These are phyloP conservation scores for human DNA, from an alignment of 2,113 vertebrate species.

Conservation along the genomic window GRCh38 chr11:15537501-15538000, in stretches of 20 bases:
- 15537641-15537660: background rate
- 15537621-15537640: background rate
- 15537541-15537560: conserved; percentile 43
- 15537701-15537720: background rate
- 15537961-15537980: background rate
- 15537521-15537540: conserved; percentile 39
- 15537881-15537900: background rate
- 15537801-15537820: background rate
- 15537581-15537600: conserved; percentile 15
- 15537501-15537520: conserved; percentile 1
- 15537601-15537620: background rate
- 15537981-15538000: background rate
- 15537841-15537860: background rate
- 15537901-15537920: background rate
- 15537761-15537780: background rate
- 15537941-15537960: background rate
- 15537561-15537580: conserved; percentile 16
- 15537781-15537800: background rate
- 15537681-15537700: background rate
- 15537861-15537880: background rate
- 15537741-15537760: background rate
- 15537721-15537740: background rate
- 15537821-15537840: background rate
- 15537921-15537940: background rate
- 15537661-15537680: background rate